Percentiles rank a stretch among this genome's conserved stretches.
These are phyloP conservation scores for Napeogenes inachia DNA, from an alignment of 2,888 invertebrate species.

Conservation along the genomic window DNA sequence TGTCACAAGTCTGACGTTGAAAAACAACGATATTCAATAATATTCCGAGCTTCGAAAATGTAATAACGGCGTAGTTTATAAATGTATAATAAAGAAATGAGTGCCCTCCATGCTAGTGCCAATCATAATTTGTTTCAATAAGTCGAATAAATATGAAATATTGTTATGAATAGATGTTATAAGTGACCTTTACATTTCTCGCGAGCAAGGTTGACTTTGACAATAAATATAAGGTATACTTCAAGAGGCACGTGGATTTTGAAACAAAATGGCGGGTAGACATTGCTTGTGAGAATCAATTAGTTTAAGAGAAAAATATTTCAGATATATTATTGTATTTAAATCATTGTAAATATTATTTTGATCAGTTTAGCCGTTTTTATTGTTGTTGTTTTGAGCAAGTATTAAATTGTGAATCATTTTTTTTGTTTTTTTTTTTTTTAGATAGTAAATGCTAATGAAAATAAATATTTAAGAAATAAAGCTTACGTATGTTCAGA, in stretches of 20 bases:
- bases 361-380: conserved; percentile 39
- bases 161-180: conserved; percentile 34
- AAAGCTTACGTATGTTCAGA: conserved; percentile 17
- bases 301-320: conserved; percentile 32
- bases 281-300: conserved; percentile 17
- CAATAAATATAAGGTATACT: background rate
- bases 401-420: conserved; percentile 56
- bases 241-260: conserved; percentile 3
- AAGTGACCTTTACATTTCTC: conserved; percentile 35
- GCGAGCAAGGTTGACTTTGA: conserved; percentile 12
- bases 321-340: conserved; percentile 26
- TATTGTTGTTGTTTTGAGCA: conserved; percentile 50
- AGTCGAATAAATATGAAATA: conserved; percentile 39
- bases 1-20: conserved; percentile 23
- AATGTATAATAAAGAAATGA: conserved; percentile 42
- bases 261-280: conserved; percentile 9
- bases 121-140: conserved; percentile 57
- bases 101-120: conserved; percentile 72
- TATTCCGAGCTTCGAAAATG: conserved; percentile 36
- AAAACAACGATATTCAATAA: conserved; percentile 38
- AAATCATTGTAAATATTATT: conserved; percentile 53
- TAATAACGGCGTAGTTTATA: conserved; percentile 32
- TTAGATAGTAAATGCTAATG: conserved; percentile 7
- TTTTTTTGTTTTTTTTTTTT: conserved; percentile 35
- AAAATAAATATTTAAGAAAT: conserved; percentile 8